Conservation (phyloP, 2,797 vertebrate genomes). For the Lacerta bilineata region DNA sequence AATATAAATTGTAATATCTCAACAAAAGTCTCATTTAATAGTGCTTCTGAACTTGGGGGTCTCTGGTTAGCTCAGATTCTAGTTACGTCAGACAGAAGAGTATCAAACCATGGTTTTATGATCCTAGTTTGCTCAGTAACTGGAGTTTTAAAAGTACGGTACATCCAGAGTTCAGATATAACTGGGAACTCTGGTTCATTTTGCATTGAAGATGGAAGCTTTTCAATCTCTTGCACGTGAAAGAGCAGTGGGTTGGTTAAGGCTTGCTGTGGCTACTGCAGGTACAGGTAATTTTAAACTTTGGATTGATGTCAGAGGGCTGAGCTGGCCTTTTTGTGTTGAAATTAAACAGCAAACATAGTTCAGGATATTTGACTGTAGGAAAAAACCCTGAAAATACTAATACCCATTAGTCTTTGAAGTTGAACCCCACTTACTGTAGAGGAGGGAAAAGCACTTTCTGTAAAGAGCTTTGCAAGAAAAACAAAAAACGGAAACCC, state of each 20-base stretch:
- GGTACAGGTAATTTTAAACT: background rate
- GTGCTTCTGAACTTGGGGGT: background rate
- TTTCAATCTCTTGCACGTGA: background rate
- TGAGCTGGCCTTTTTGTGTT: background rate
- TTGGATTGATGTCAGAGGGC: background rate
- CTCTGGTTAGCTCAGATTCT: background rate
- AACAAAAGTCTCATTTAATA: background rate
- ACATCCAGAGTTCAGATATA: background rate
- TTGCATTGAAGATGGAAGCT: background rate
- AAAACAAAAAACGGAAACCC: background rate
- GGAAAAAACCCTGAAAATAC: background rate
- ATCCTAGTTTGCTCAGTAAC: background rate
- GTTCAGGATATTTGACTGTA: background rate
- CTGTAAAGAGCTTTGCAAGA: background rate
- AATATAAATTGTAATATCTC: background rate
- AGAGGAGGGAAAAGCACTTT: background rate
- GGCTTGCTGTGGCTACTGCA: background rate
- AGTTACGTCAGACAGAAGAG: background rate
- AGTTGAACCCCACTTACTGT: no score
- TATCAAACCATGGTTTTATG: background rate
- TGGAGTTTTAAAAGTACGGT: background rate
- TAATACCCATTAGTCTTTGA: background rate
- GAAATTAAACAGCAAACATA: background rate
- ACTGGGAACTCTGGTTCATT: background rate
- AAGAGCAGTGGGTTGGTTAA: background rate